Evolutionary conservation across 2,888 invertebrate species (phyloP), one percentile per base, ranked within the genome.

Genomic region (Eubasilissa splendida): DNA sequence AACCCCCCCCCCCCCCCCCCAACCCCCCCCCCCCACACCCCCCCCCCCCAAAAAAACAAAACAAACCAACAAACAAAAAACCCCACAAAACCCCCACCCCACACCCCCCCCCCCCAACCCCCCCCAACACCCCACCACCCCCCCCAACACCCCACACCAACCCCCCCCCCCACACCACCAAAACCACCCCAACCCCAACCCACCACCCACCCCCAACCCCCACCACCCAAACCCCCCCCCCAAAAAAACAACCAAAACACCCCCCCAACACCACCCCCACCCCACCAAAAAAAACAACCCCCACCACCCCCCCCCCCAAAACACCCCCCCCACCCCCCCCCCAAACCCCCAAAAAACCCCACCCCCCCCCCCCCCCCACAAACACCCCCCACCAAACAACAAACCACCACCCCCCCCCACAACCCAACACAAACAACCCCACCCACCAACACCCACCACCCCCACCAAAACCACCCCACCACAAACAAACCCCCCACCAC

Each of bases 241-340:
- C 56, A n/a, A n/a, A n/a, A n/a, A n/a, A n/a, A n/a, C n/a, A n/a
- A n/a, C n/a, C n/a, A n/a, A n/a, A n/a, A n/a, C n/a, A 80, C 85
- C 11, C 85, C 86, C 2, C 86, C 87, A 33, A 83, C 84, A 56
- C 84, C 85, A 31, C 84, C 82, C 31, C 83, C 84, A 12, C 78
- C 82, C 80, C 77, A n/a, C n/a, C 8, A 83, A 59, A 80, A 7
- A 85, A 84, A 76, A 85, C 63, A 85, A 42, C 11, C 85, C 86
- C 1, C 85, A 85, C 10, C 85, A 85, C 0, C 84, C 86, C 0
- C 86, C 85, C 71, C 73, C 86, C 5, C 83, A 77, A 10, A 42
- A 77, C 42, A 81, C 84, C 22, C 22, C 77, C 42, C 65, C 83
- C 74, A 3, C 75, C 82, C 56, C 76, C 31, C n/a, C 68, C 71